Percentiles rank a stretch among this genome's conserved stretches.
These are phyloP conservation scores for Microplitis demolitor DNA, from an alignment of 1,140 invertebrate genomes.

Conservation along the genomic window DNA sequence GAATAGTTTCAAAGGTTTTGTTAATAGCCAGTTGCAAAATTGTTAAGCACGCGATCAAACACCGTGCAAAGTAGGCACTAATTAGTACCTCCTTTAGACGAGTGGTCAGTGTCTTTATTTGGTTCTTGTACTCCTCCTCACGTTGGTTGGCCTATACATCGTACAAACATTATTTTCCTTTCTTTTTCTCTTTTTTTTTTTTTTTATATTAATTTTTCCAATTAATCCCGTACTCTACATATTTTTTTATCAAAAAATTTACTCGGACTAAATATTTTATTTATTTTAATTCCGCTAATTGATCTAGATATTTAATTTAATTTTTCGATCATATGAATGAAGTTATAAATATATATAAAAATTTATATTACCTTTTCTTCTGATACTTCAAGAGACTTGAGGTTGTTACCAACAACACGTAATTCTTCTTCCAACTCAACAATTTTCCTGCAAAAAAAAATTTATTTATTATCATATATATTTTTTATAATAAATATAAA, in stretches of 20 bases:
- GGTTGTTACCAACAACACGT: slow-evolving; percentile 98
- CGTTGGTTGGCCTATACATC: slow-evolving; percentile 93
- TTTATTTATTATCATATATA: not conserved
- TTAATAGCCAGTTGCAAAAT: slow-evolving; percentile 23
- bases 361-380: slow-evolving; percentile 92
- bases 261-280: not conserved
- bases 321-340: not conserved
- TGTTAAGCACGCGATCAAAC: slow-evolving; percentile 32
- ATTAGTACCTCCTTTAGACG: slow-evolving; percentile 96
- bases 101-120: slow-evolving; percentile 98
- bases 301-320: not conserved
- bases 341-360: not conserved
- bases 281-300: not conserved
- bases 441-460: slow-evolving; percentile 87
- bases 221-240: no score
- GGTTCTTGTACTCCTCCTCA: slow-evolving; percentile 99
- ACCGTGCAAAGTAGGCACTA: slow-evolving; percentile 49
- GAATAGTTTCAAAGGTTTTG: not conserved
- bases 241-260: no score
- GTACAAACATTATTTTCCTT: not conserved
- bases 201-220: no score
- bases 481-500: not conserved
- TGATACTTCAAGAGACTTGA: slow-evolving; percentile 99
- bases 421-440: slow-evolving; percentile 99
- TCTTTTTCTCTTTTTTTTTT: no score